phyloP scores from a whole-genome alignment of 1,140 invertebrate species.

The Trypoxylus dichotomus region DNA sequence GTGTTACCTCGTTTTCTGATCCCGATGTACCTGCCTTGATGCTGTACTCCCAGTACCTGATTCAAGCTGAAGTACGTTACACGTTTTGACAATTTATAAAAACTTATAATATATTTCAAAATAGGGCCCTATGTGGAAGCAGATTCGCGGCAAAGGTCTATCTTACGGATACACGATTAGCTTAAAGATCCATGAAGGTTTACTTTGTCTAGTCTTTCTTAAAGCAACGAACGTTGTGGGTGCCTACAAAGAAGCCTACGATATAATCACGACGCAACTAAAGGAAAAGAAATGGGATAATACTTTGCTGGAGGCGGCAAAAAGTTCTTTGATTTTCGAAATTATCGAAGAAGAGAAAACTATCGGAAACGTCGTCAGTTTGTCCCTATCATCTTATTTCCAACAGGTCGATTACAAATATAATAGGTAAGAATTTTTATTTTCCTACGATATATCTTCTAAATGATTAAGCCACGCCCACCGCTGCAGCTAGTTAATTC shows the following conservation, averaged over 20 bases:
- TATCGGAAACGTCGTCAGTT: slow-evolving; percentile 68
- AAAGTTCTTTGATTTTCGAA: slow-evolving; percentile 82
- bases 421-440: slow-evolving; percentile 60
- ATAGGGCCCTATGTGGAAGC: slow-evolving; percentile 85
- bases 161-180: slow-evolving; percentile 75
- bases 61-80: slow-evolving; percentile 72
- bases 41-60: slow-evolving; percentile 83
- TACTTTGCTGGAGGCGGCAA: slow-evolving; percentile 78
- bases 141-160: slow-evolving; percentile 82
- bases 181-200: slow-evolving; percentile 66
- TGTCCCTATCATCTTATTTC: slow-evolving; percentile 74
- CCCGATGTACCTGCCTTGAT: slow-evolving; percentile 72
- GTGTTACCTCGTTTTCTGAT: slow-evolving; percentile 65
- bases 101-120: slow-evolving; percentile 20
- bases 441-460: neutral
- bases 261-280: slow-evolving; percentile 66
- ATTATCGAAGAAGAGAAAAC: slow-evolving; percentile 79
- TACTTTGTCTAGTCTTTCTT: slow-evolving; percentile 72
- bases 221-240: slow-evolving; percentile 73
- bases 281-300: slow-evolving; percentile 67
- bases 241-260: slow-evolving; percentile 76
- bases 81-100: neutral
- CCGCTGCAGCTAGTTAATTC: no score
- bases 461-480: no score
- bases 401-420: slow-evolving; percentile 68